Conservation (phyloP, 2,888 invertebrate genomes). For the Melinopterus prodromus region DNA sequence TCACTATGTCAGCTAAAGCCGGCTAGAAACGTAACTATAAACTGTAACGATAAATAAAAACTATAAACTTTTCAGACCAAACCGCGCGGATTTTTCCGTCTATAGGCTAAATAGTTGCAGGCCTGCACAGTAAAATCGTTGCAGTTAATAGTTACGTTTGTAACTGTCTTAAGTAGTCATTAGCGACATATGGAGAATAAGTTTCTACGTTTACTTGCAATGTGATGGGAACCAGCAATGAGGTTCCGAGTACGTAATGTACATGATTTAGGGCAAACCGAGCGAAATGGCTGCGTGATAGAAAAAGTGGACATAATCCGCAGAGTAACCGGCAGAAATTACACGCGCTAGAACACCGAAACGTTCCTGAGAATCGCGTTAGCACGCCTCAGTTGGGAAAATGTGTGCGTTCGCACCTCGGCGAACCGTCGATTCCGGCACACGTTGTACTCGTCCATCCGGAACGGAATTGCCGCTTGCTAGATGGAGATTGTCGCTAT, state of each 20-base stretch:
- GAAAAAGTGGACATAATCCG: not conserved
- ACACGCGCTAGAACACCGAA: not conserved
- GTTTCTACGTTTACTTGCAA: too few relatives aligned
- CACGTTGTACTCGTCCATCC: not conserved
- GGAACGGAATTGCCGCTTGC: not conserved
- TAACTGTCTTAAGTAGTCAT: too few relatives aligned
- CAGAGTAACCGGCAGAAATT: not conserved
- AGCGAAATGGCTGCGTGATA: not conserved
- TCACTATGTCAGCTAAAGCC: too few relatives aligned
- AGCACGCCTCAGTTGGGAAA: not conserved
- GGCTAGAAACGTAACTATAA: too few relatives aligned
- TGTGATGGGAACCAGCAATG: too few relatives aligned
- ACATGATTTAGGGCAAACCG: not conserved
- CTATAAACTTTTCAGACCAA: too few relatives aligned
- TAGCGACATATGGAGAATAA: too few relatives aligned
- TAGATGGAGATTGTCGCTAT: not conserved
- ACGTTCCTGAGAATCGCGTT: constrained; percentile 4
- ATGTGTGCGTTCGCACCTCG: constrained; percentile 4
- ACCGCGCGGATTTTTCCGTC: too few relatives aligned
- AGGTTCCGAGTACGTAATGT: not conserved
- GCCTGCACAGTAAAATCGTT: too few relatives aligned
- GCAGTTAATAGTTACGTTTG: too few relatives aligned
- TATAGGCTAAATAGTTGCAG: too few relatives aligned
- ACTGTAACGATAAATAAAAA: too few relatives aligned
- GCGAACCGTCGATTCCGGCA: not conserved